Evolutionary conservation across 2,888 invertebrate genomes (phyloP).

Genomic region (Phortica magna): DNA sequence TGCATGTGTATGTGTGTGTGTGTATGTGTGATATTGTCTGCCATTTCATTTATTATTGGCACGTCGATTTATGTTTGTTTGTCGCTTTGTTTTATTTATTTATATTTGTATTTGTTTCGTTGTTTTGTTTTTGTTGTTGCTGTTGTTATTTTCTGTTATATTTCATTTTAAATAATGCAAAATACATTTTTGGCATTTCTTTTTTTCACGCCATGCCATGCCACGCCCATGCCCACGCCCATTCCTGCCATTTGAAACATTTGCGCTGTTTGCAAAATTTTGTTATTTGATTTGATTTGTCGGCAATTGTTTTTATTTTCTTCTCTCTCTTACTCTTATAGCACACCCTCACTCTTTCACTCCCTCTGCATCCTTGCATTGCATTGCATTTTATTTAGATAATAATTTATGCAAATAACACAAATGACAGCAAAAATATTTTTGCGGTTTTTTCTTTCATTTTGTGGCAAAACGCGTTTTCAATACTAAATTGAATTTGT

Average conservation of each 20-base stretch:
- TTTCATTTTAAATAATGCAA: conserved; percentile 29
- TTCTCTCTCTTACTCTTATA: neutral
- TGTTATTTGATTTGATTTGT: neutral
- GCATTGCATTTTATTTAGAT: conserved; percentile 19
- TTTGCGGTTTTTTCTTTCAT: conserved; percentile 20
- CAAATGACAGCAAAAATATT: conserved; percentile 28
- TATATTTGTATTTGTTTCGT: conserved; percentile 12
- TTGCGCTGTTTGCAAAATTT: conserved; percentile 7
- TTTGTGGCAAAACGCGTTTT: conserved; percentile 4
- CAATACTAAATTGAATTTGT: conserved; percentile 23
- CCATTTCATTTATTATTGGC: conserved; percentile 59
- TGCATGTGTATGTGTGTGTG: neutral
- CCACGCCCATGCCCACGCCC: conserved; percentile 16
- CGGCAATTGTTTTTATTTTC: conserved; percentile 6
- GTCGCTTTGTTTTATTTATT: conserved; percentile 8
- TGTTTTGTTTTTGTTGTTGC: conserved; percentile 6
- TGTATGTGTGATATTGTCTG: conserved; percentile 3
- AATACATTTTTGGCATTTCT: neutral
- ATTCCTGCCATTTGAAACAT: neutral
- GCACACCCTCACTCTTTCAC: neutral
- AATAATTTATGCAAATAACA: conserved; percentile 31
- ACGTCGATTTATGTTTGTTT: conserved; percentile 67
- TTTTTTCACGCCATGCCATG: neutral
- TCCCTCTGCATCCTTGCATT: neutral
- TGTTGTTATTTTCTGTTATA: conserved; percentile 2